Conservation (phyloP, 2,797 vertebrate genomes). For the Halcyon leucocephala region DNA sequence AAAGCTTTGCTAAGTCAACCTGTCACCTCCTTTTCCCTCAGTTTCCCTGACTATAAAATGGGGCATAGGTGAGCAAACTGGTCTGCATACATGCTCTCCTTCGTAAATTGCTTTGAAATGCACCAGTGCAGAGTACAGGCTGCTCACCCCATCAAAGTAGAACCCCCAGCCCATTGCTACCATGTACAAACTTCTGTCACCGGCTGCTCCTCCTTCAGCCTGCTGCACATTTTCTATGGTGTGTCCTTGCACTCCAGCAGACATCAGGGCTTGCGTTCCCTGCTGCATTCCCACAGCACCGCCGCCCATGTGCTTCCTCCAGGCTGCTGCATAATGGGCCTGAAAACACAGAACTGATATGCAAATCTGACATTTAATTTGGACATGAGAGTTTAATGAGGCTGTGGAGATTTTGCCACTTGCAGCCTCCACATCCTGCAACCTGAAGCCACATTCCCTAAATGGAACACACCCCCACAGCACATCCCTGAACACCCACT, state of each 20-base stretch:
- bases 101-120: neutral
- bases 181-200: too few relatives aligned
- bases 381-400: slow-evolving; percentile 61
- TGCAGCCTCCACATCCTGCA: slow-evolving; percentile 50
- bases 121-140: neutral
- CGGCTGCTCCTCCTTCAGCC: neutral
- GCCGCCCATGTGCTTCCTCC: neutral
- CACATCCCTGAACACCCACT: neutral
- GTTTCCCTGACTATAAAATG: neutral
- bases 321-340: neutral
- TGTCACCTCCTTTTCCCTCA: neutral
- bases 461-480: neutral
- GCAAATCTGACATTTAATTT: slow-evolving; percentile 76
- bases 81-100: neutral
- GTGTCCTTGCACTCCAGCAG: neutral
- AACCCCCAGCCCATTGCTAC: neutral
- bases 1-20: neutral
- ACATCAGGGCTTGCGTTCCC: neutral
- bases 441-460: neutral
- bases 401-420: slow-evolving; percentile 54
- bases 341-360: slow-evolving; percentile 19
- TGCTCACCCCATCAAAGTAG: neutral
- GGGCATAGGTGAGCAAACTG: neutral
- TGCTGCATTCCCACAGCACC: neutral
- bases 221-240: neutral